Evolutionary conservation across 2,888 invertebrate genomes (phyloP).

Genomic region (Eledone cirrhosa): DNA sequence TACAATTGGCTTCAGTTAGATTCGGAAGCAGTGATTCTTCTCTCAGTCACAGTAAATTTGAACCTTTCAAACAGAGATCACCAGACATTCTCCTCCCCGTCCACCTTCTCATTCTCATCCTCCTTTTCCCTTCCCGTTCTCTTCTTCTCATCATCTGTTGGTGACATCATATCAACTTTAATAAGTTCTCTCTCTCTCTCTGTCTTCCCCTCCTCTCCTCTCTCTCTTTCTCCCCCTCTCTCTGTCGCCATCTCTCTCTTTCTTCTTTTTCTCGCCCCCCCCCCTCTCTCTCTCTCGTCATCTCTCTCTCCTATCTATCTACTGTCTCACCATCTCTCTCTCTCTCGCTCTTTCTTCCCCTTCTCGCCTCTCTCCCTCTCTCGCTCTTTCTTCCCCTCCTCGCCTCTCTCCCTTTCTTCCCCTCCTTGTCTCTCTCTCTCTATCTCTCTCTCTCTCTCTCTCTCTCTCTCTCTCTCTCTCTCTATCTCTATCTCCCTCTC

Average conservation of each 20-base stretch:
- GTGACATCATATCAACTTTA: not conserved
- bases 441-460: not conserved
- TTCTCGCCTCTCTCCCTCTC: not conserved
- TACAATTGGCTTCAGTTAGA: too few relatives aligned
- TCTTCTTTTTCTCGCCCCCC: not conserved
- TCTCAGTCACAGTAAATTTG: too few relatives aligned
- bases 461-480: not conserved
- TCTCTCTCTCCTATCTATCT: not conserved
- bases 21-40: too few relatives aligned
- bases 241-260: not conserved
- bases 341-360: not conserved
- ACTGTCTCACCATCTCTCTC: not conserved
- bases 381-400: not conserved
- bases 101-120: not conserved
- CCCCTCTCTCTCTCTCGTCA: not conserved
- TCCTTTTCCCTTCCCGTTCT: not conserved
- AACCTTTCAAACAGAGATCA: too few relatives aligned
- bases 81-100: not conserved
- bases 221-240: not conserved
- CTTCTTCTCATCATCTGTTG: not conserved
- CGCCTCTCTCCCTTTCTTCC: not conserved
- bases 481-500: not conserved
- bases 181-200: not conserved
- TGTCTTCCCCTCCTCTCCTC: not conserved
- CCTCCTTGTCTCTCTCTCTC: not conserved